Evolutionary conservation across 2,797 vertebrate genomes (phyloP).

Genomic region (Mareca strepera): DNA sequence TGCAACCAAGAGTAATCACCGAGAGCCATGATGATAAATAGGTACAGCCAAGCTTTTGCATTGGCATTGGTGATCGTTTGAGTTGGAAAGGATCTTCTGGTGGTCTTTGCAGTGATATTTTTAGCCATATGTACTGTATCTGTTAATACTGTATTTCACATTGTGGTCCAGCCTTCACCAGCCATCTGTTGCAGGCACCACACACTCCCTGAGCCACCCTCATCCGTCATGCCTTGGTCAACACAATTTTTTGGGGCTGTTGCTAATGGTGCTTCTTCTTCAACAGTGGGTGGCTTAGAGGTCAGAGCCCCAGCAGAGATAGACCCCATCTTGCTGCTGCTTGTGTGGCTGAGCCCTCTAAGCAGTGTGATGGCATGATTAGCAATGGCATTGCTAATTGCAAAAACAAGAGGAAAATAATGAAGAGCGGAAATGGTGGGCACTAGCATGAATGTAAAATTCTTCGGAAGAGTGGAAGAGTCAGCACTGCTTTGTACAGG

Average conservation of each 20-base stretch:
- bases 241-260: accelerated
- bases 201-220: accelerated
- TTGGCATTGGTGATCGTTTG: background rate
- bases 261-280: background rate
- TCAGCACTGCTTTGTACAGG: background rate
- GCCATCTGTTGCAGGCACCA: background rate
- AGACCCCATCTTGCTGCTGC: accelerated
- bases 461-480: background rate
- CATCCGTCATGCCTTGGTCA: background rate
- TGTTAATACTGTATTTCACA: background rate
- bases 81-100: background rate
- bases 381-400: too few relatives aligned
- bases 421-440: background rate
- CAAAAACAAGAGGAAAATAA: background rate
- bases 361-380: background rate
- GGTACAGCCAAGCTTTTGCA: accelerated
- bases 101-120: background rate
- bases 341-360: background rate
- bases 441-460: background rate
- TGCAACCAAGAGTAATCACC: accelerated
- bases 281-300: background rate
- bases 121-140: background rate
- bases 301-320: background rate
- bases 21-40: accelerated
- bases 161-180: background rate